phyloP scores from a whole-genome alignment of 2,113 vertebrate species.

The Eclectus roratus region DNA sequence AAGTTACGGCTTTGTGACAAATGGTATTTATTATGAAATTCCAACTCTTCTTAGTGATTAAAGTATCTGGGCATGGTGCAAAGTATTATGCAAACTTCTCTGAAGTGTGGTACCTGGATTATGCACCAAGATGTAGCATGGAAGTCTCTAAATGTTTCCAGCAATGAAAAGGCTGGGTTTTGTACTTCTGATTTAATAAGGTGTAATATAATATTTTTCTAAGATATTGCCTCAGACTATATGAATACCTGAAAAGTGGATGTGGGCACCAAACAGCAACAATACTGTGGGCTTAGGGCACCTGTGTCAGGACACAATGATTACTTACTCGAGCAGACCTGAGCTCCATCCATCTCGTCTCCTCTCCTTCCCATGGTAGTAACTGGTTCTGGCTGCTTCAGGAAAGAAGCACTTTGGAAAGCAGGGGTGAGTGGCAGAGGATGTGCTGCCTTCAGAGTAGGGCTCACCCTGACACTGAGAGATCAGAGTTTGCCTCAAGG shows the following conservation, averaged over 20 bases:
- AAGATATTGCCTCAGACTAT: background rate
- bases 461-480: background rate
- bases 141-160: background rate
- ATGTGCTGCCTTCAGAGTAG: background rate
- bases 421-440: background rate
- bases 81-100: background rate
- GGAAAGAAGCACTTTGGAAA: background rate
- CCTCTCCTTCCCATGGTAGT: background rate
- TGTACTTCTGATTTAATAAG: background rate
- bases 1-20: background rate
- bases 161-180: background rate
- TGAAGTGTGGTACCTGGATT: background rate
- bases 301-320: background rate
- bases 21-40: background rate
- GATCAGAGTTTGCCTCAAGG: background rate
- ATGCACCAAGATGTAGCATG: background rate
- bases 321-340: fast-evolving
- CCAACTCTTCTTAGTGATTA: background rate
- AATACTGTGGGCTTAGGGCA: background rate
- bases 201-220: background rate
- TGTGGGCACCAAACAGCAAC: background rate
- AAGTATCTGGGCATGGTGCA: background rate
- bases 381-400: background rate
- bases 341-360: fast-evolving
- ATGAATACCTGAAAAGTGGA: background rate